Evolutionary conservation across 2,113 vertebrate genomes (phyloP).

Genomic region (Hemiscyllium ocellatum): DNA sequence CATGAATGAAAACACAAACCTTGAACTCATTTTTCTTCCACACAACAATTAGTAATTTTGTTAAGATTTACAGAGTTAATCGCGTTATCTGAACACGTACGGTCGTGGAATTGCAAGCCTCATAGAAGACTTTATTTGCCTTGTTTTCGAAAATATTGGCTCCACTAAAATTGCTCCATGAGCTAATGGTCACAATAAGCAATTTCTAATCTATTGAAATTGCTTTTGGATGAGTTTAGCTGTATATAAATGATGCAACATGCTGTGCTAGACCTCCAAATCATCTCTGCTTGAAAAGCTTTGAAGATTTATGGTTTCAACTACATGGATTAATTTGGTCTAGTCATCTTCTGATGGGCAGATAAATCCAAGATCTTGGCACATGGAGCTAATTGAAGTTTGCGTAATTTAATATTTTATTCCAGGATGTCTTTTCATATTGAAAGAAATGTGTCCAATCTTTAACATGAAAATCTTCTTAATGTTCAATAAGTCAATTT

Average conservation of each 20-base stretch:
- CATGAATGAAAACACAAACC: not conserved
- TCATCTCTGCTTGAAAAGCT: slow-evolving; percentile 3
- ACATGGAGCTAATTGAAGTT: not conserved
- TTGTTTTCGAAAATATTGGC: not conserved
- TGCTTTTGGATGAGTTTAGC: not conserved
- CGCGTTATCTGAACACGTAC: not conserved
- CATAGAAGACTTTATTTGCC: not conserved
- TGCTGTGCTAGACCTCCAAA: not conserved
- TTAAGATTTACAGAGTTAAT: not conserved
- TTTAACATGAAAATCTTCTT: not conserved
- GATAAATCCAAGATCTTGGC: slow-evolving; percentile 5
- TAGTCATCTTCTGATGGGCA: not conserved
- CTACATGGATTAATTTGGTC: not conserved
- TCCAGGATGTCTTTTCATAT: not conserved
- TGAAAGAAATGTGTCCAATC: not conserved
- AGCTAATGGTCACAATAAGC: not conserved
- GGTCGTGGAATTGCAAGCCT: not conserved
- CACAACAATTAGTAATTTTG: not conserved
- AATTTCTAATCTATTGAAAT: not conserved
- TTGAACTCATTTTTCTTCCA: not conserved
- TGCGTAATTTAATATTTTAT: slow-evolving; percentile 18
- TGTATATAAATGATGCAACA: slow-evolving; percentile 5
- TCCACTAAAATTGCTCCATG: not conserved
- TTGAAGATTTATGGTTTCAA: not conserved
- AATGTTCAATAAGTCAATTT: not conserved